Evolutionary conservation across 1,140 invertebrate species (phyloP), one percentile per base, ranked within the genome.

Genomic region (Cyclargus thomasi): DNA sequence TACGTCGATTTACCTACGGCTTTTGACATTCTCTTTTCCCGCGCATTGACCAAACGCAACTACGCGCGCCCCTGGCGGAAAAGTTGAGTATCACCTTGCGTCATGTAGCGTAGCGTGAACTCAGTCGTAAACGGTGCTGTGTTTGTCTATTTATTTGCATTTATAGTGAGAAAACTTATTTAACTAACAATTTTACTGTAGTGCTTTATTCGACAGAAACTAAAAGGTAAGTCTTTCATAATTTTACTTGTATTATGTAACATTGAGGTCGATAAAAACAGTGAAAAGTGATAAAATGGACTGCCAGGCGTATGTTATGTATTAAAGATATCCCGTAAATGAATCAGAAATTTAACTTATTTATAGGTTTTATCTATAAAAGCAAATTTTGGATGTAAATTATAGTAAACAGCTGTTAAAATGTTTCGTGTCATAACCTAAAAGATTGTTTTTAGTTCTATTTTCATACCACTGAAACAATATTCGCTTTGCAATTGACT

Each of bases 231-330:
- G 85, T 80, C 69, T 64, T 74, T 63, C 67, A 18, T 22, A 22
- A 67, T 68, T 67, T 67, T 64, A 69, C 71, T 71, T 67, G 68
- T 70, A 70, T 87, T 87, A 87, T 85, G 76, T 87, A 87, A 87
- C 76, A 59, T 75, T 74, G 66, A 63, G 35, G 67, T 29, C 55
- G 55, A 59, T 59, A 59, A 20, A 59, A 59, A 59, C 20, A 59
- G 8, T 59, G 55, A 20, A 59, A 59, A 59, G 20, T 59, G 55
- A 59, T 59, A 59, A 59, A 59, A 55, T 47, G 11, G 39, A 47
- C 10, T 47, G 39, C 39, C 39, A 47, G 11, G 10, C 39, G 29
- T 47, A 47, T 47, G 39, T 47, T 47, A 47, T 47, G 39, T 16
- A 16, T 47, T 47, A 47, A 47, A 47, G 39, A 47, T 47, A 47